phyloP scores from a whole-genome alignment of 1,140 invertebrate species.

The Brachionus koreanus region DNA sequence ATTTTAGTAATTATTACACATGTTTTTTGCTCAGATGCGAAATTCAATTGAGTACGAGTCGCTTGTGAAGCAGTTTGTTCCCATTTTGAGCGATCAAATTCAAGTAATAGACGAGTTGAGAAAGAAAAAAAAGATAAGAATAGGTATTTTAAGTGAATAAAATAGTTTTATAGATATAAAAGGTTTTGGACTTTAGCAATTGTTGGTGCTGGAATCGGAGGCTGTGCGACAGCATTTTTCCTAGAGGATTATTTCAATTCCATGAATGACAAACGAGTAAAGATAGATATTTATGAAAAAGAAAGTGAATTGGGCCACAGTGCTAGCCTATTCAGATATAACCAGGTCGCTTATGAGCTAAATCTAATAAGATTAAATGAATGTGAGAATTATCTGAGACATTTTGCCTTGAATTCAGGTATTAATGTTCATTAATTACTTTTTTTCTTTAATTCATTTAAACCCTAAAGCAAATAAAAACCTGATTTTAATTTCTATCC shows the following conservation, averaged over 20 bases:
- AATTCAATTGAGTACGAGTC: not conserved
- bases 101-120: not conserved
- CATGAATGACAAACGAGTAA: not conserved
- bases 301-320: not conserved
- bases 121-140: not conserved
- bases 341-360: not conserved
- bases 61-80: not conserved
- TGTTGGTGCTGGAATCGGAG: slow-evolving; percentile 17
- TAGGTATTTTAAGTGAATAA: not conserved
- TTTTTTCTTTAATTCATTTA: not conserved
- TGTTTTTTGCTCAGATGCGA: not conserved
- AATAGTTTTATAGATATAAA: not conserved
- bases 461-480: not conserved
- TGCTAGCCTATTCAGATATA: not conserved
- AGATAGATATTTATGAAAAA: slow-evolving; percentile 33
- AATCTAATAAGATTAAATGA: not conserved
- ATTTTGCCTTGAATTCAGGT: slow-evolving; percentile 20
- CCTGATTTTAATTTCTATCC: not conserved
- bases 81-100: not conserved
- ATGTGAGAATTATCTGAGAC: not conserved
- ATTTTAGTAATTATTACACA: not conserved
- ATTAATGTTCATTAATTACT: not conserved
- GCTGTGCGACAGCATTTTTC: slow-evolving; percentile 18
- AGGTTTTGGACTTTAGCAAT: not conserved
- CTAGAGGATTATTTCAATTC: slow-evolving; percentile 19